A percentile compares a stretch with the other conserved stretches of the same genome.
Evolutionary conservation across 2,797 vertebrate species (phyloP).

Genomic region (Microctenopoma steveboyesi): DNA sequence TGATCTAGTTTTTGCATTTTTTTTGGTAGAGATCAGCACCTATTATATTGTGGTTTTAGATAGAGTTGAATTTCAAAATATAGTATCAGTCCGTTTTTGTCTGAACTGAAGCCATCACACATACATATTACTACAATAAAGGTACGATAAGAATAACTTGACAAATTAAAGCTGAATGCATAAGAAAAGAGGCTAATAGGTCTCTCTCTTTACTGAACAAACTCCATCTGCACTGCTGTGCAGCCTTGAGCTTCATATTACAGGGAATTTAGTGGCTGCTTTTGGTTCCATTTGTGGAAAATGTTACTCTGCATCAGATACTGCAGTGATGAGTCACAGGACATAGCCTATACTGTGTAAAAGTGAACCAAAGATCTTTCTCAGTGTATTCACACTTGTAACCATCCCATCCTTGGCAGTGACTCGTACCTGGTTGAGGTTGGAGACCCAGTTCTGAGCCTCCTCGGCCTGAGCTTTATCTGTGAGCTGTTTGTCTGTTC

Average conservation of each 20-base stretch:
- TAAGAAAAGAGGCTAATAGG: constrained; percentile 24
- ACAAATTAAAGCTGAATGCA: constrained; percentile 12
- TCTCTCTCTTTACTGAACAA: constrained; percentile 42
- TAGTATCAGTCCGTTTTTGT: constrained; percentile 18
- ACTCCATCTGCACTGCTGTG: constrained; percentile 54
- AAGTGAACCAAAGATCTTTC: constrained; percentile 42
- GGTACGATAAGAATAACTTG: constrained; percentile 18
- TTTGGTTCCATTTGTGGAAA: constrained; percentile 75
- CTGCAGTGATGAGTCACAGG: constrained; percentile 65
- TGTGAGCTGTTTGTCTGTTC: constrained; percentile 91
- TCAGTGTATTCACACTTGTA: constrained; percentile 47
- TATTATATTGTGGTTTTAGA: constrained; percentile 6
- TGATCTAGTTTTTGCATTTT: background rate
- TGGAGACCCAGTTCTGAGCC: constrained; percentile 98
- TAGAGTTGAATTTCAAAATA: constrained; percentile 2
- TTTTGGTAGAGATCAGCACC: constrained; percentile 19
- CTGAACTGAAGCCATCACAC: constrained; percentile 13
- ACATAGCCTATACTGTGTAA: constrained; percentile 53
- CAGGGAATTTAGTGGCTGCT: constrained; percentile 55
- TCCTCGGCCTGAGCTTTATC: constrained; percentile 91
- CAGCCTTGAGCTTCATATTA: constrained; percentile 68
- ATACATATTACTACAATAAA: constrained; percentile 12
- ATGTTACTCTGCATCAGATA: constrained; percentile 63
- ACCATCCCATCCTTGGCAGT: constrained; percentile 61
- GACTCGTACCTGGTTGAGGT: constrained; percentile 97